Conservation (phyloP, 2,113 vertebrate species). For the Ctenodactylus gundi region DNA sequence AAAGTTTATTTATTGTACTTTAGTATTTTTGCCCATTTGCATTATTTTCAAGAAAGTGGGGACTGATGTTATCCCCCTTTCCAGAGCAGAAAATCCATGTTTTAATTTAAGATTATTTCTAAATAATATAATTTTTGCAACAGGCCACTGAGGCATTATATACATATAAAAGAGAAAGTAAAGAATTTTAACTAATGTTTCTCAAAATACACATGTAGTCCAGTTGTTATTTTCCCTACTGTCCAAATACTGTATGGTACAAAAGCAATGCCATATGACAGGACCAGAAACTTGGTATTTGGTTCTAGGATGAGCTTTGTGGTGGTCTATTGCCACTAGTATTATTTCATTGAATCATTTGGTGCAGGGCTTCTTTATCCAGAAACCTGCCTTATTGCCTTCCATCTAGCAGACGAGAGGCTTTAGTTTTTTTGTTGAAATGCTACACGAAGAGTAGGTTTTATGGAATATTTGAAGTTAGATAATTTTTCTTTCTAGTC, state of each 20-base stretch:
- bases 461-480: constrained; percentile 9
- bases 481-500: constrained; percentile 48
- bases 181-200: constrained; percentile 16
- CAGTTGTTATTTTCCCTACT: constrained; percentile 19
- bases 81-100: neutral
- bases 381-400: neutral
- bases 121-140: constrained; percentile 45
- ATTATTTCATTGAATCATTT: constrained; percentile 24
- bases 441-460: neutral
- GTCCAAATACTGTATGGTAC: neutral
- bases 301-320: constrained; percentile 20
- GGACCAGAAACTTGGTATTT: neutral
- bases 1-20: constrained; percentile 35
- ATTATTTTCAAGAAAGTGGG: constrained; percentile 35
- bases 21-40: neutral
- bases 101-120: constrained; percentile 33
- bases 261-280: neutral
- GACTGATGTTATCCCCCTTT: neutral
- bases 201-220: constrained; percentile 32
- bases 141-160: neutral
- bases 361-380: neutral
- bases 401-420: neutral
- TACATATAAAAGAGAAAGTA: constrained; percentile 16
- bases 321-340: neutral
- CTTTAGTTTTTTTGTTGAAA: constrained; percentile 31